phyloP scores from a whole-genome alignment of 53 echinoderm and acorn worm species.

The Echinometra lucunter region DNA sequence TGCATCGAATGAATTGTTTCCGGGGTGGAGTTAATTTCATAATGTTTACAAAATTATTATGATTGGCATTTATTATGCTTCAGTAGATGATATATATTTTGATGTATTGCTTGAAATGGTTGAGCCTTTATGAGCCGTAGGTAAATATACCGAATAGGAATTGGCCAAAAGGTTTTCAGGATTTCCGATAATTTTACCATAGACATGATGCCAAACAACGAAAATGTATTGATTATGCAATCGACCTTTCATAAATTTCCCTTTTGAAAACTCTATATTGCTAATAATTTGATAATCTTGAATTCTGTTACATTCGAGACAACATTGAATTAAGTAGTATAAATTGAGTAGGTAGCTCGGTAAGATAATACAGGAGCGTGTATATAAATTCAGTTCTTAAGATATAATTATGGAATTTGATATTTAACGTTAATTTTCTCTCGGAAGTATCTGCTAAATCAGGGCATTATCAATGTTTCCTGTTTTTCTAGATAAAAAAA shows the following conservation, averaged over 20 bases:
- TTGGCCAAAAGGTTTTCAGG: background rate
- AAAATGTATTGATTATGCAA: background rate
- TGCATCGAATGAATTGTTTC: background rate
- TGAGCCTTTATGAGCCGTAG: background rate
- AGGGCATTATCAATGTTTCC: background rate
- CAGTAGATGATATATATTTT: too few relatives aligned
- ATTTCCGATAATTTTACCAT: background rate
- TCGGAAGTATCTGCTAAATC: background rate
- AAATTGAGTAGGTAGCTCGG: background rate
- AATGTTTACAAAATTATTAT: background rate
- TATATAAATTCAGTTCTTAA: background rate
- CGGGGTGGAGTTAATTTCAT: conserved; percentile 27
- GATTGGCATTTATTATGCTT: background rate
- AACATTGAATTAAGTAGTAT: background rate
- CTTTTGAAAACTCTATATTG: background rate
- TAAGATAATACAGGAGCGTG: background rate
- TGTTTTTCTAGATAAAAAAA: background rate
- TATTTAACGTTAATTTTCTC: background rate
- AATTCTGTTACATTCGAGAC: background rate
- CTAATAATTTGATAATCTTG: background rate
- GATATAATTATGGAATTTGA: background rate
- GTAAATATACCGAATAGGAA: background rate
- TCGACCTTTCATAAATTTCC: background rate
- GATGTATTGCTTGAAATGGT: background rate
- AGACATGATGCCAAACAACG: background rate